Conservation (phyloP, 2,797 vertebrate species). For the Syngnathus acus region DNA sequence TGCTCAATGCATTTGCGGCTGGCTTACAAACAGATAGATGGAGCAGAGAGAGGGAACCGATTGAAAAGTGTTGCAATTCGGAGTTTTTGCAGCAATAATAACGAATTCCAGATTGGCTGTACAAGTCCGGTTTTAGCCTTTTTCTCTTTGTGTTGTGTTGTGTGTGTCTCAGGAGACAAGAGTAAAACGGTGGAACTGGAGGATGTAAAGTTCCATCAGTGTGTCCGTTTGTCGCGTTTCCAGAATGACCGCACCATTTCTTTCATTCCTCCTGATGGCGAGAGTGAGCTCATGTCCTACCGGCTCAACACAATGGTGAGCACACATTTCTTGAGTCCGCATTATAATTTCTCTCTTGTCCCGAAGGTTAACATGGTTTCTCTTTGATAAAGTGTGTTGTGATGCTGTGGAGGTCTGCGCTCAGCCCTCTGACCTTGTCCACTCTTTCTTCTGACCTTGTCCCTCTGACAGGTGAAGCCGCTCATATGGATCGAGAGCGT, state of each 20-base stretch:
- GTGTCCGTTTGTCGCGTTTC: slow-evolving; percentile 77
- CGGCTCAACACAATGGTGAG: slow-evolving; percentile 74
- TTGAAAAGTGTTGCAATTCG: slow-evolving; percentile 16
- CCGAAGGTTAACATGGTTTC: background rate
- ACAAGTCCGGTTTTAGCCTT: slow-evolving; percentile 29
- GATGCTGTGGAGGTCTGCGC: slow-evolving; percentile 17
- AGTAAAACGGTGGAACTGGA: slow-evolving; percentile 77
- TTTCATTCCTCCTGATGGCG: slow-evolving; percentile 78
- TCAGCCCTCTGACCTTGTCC: slow-evolving; percentile 43
- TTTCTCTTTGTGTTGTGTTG: slow-evolving; percentile 25
- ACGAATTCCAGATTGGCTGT: slow-evolving; percentile 37
- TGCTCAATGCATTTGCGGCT: background rate
- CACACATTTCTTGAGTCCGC: background rate
- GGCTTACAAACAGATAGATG: background rate
- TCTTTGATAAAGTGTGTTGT: slow-evolving; percentile 6
- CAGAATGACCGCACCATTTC: slow-evolving; percentile 81
- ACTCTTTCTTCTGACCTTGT: slow-evolving; percentile 7
- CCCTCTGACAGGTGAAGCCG: slow-evolving; percentile 71
- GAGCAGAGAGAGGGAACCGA: background rate
- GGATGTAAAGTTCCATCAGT: slow-evolving; percentile 81
- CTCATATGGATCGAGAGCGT: slow-evolving; percentile 80
- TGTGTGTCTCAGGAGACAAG: slow-evolving; percentile 68
- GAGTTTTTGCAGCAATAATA: too few relatives aligned
- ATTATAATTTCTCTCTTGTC: too few relatives aligned
- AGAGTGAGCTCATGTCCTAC: slow-evolving; percentile 80